Evolutionary conservation across 2,113 vertebrate species (phyloP).

Genomic region (Microtus montanus): DNA sequence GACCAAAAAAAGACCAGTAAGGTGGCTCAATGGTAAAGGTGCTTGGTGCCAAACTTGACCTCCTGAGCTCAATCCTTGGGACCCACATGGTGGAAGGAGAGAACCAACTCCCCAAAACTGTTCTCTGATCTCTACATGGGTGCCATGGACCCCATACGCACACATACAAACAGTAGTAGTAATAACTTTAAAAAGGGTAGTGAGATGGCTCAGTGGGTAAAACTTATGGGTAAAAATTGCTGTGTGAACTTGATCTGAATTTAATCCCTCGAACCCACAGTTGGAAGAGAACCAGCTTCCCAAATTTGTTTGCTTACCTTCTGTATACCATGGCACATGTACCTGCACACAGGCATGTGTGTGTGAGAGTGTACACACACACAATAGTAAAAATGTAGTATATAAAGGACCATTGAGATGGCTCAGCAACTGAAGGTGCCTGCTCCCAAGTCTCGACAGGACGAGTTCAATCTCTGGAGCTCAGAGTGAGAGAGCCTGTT

Average conservation of each 20-base stretch:
- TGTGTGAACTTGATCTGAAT: background rate
- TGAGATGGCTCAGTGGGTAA: background rate
- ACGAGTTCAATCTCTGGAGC: background rate
- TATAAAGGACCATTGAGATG: background rate
- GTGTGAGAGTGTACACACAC: background rate
- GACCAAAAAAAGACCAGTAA: background rate
- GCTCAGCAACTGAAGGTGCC: background rate
- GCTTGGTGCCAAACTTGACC: background rate
- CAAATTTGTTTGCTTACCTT: background rate
- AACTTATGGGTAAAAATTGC: background rate
- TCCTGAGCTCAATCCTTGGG: background rate
- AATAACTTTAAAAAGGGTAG: background rate
- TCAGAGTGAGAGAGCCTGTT: background rate
- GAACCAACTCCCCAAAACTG: background rate
- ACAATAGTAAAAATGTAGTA: background rate
- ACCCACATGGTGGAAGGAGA: background rate
- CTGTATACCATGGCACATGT: background rate
- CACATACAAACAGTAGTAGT: background rate
- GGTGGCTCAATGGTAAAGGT: background rate
- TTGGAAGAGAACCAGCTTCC: background rate
- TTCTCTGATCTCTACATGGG: background rate
- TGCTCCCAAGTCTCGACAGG: background rate
- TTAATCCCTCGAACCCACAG: background rate
- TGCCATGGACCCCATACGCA: background rate
- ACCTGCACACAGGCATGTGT: background rate